Evolutionary conservation across 2,888 invertebrate genomes (phyloP), one percentile per base, ranked within the genome.

Genomic region (Philereme vetulata): DNA sequence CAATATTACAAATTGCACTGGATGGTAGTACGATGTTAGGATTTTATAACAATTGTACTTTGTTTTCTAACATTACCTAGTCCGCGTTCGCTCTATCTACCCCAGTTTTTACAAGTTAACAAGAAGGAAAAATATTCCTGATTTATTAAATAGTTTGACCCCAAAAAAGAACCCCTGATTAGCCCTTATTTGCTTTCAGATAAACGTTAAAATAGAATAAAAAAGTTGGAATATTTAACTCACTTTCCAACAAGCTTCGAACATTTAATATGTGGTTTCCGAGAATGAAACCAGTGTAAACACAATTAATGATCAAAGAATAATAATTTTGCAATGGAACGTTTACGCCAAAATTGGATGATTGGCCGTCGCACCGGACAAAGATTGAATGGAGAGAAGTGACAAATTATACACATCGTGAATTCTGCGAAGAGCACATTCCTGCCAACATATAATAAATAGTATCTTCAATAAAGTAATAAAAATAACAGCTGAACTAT

Each of bases 271-370:
- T 72, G 71, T 71, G 67, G 69, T 74, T 82, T 84, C 74, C 65
- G 61, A 72, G 78, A 82, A 81, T 70, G 66, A 69, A 68, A 73
- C 68, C 78, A 77, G 75, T 80, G 83, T 80, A 83, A 84, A 84
- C 77, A 85, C 81, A 76, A 84, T 82, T 83, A 82, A 80, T 69
- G 74, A 70, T 63, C 72, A 75, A 80, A 76, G 77, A 76, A 82
- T 78, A 77, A 77, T 67, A 57, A 67, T 81, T 82, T 78, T 72
- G 75, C 72, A 71, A 70, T 55, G 71, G 62, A 72, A 59, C 76
- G 74, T 76, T 82, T 80, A 80, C 72, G 67, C 74, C 74, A 76
- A 83, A 86, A 85, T 84, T 86, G 82, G 81, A 84, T 85, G 86
- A 85, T 86, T 85, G 84, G 76, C 66, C 65, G 74, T 72, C 36